Evolutionary conservation across 2,113 vertebrate species (phyloP), one percentile per base, ranked within the genome.

Genomic region (Dinomys branickii): DNA sequence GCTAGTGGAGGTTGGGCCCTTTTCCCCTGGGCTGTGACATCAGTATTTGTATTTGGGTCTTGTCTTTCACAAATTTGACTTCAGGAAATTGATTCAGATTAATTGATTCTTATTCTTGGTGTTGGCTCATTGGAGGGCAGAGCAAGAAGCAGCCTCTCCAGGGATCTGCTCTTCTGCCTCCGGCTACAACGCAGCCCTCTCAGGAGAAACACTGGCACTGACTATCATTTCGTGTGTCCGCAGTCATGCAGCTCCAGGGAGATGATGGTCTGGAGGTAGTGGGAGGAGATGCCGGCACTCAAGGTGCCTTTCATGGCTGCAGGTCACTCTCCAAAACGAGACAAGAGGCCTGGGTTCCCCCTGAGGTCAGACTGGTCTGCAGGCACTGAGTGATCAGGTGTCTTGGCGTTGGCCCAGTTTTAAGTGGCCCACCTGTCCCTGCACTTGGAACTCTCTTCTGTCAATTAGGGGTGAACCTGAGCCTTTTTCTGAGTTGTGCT

Each of bases 1-100:
- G 41, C 1, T 1, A 26, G n/a, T 5, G 4, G 90, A 26, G 1
- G 0, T 6, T 7, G 8, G 41, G n/a, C 30, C 38, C 30, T 6
- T 69, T 69, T 67, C 93, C 67, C 24, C 20, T 19, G 12, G n/a
- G 2, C 0, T 1, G 10, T 1, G 3, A 11, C 3, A 3, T 82
- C 17, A 7, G 26, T 3, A 33, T 50, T 33, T 52, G 50, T 75
- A 59, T 30, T 3, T 12, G 0, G 30, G 52, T 26, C 41, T 69
- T 3, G 3, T 41, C 22, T 28, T 58, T 24, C 33, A 35, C 24
- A 14, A 1, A 5, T 28, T 28, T 38, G 69, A 30, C 35, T n/a
- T 44, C 6, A 6, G 77, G 81, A 13, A 52, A 22, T 5, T 6
- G 44, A 38, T 33, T 50, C 47, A 50, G 9, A 50, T 50, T 50